phyloP scores from a whole-genome alignment of 2,888 invertebrate genomes.

The Platycheirus albimanus region DNA sequence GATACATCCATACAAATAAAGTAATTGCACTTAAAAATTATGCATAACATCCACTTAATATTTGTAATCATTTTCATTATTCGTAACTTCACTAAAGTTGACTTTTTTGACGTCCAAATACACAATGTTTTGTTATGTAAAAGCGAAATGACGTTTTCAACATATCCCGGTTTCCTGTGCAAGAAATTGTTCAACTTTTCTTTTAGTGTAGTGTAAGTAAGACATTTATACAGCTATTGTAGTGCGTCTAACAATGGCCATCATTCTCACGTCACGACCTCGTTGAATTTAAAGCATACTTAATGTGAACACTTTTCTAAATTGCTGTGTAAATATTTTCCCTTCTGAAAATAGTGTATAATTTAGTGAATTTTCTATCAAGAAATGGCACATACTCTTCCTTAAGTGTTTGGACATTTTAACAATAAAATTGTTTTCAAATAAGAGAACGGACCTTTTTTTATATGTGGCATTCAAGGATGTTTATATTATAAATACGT shows the following conservation, averaged over 20 bases:
- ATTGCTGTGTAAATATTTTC: constrained; percentile 56
- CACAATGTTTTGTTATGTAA: too few species aligned
- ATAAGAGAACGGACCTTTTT: too few species aligned
- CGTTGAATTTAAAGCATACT: constrained; percentile 48
- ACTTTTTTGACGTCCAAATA: too few species aligned
- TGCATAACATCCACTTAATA: too few species aligned
- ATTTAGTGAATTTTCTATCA: constrained; percentile 46
- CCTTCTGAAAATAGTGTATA: constrained; percentile 48
- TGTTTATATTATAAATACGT: too few species aligned
- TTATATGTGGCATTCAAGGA: too few species aligned
- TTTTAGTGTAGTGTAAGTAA: neutral
- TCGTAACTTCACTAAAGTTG: too few species aligned
- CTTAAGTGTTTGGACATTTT: constrained; percentile 36
- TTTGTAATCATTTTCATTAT: too few species aligned
- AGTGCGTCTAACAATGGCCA: constrained; percentile 43
- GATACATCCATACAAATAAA: too few species aligned
- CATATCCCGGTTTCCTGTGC: neutral
- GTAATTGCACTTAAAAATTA: too few species aligned
- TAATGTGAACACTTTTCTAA: constrained; percentile 54
- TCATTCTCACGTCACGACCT: constrained; percentile 50
- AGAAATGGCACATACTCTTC: constrained; percentile 39
- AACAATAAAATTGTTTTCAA: too few species aligned
- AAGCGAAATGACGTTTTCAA: neutral
- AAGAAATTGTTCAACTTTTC: neutral
- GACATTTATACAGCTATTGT: constrained; percentile 27